Conservation (phyloP, 2,888 invertebrate genomes). For the Onchidella celtica region DNA sequence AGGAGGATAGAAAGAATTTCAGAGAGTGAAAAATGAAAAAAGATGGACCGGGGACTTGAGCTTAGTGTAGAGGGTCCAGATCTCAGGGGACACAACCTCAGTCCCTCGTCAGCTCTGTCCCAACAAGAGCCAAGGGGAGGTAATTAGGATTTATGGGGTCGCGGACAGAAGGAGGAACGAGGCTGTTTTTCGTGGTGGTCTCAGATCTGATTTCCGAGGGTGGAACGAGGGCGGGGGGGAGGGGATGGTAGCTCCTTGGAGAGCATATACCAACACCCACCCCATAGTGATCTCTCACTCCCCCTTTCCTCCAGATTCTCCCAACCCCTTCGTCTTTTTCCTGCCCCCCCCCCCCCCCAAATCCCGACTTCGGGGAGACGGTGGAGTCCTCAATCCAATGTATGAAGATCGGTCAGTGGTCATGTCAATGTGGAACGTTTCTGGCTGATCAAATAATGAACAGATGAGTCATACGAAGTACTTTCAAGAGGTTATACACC, state of each 20-base stretch:
- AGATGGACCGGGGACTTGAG: background rate
- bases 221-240: background rate
- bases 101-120: background rate
- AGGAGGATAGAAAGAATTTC: background rate
- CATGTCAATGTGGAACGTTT: too few relatives aligned
- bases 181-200: background rate
- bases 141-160: conserved; percentile 41
- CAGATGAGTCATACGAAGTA: too few relatives aligned
- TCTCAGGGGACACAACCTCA: conserved; percentile 11
- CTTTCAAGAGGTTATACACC: too few relatives aligned
- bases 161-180: background rate
- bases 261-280: background rate
- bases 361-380: too few relatives aligned
- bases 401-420: too few relatives aligned
- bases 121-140: background rate
- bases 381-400: too few relatives aligned
- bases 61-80: background rate
- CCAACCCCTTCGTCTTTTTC: too few relatives aligned
- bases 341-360: too few relatives aligned
- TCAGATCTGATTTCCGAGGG: conserved; percentile 29
- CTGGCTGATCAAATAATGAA: too few relatives aligned
- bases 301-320: too few relatives aligned
- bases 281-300: too few relatives aligned
- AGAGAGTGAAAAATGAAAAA: background rate
- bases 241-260: background rate